Percentiles rank a stretch among this genome's conserved stretches.
Evolutionary conservation across 2,797 vertebrate genomes (phyloP).

Genomic region (Gymnodraco acuticeps): DNA sequence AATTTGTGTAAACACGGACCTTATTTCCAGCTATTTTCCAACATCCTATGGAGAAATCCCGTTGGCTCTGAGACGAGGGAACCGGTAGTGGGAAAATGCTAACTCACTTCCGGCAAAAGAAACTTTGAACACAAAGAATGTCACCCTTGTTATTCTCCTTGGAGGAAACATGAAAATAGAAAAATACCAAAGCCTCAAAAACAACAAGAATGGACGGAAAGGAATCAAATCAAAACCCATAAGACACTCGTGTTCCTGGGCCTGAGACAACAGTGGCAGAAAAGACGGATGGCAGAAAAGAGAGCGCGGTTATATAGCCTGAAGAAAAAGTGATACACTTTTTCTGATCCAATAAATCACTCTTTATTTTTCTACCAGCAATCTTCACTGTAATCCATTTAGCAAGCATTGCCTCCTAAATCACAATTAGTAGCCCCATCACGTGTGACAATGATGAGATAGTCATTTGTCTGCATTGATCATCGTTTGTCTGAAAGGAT

Average conservation of each 20-base stretch:
- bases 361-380: constrained; percentile 33
- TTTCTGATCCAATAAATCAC: constrained; percentile 52
- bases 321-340: constrained; percentile 40
- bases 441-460: constrained; percentile 41
- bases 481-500: constrained; percentile 44
- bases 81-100: too few relatives aligned
- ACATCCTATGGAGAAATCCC: too few relatives aligned
- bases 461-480: constrained; percentile 47
- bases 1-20: too few relatives aligned
- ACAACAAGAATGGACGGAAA: constrained; percentile 24
- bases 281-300: constrained; percentile 13
- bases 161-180: constrained; percentile 13
- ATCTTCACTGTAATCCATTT: constrained; percentile 46
- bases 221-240: constrained; percentile 40
- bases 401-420: constrained; percentile 36
- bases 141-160: constrained; percentile 12
- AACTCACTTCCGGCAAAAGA: not conserved
- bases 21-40: too few relatives aligned
- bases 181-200: constrained; percentile 28
- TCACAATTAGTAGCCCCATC: constrained; percentile 32
- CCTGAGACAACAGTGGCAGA: constrained; percentile 20
- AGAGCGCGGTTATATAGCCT: constrained; percentile 25
- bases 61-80: too few relatives aligned
- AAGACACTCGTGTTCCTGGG: constrained; percentile 18
- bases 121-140: constrained; percentile 34